These are phyloP conservation scores for Clepsis dumicolana DNA, from an alignment of 2,888 invertebrate species.

Conservation along the genomic window DNA sequence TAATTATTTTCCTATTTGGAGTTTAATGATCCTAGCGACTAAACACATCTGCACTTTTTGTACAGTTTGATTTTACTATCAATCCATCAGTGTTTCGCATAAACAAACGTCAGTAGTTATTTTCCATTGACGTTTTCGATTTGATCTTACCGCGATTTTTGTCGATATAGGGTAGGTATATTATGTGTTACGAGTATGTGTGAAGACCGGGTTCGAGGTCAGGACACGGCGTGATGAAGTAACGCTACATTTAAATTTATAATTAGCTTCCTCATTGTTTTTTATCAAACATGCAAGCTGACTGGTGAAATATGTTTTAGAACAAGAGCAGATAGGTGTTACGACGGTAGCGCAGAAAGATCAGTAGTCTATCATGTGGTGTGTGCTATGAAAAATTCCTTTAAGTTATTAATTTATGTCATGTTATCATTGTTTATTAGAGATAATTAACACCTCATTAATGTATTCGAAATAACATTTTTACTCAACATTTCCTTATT, in stretches of 20 bases:
- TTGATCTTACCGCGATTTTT: neutral
- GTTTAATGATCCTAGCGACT: constrained; percentile 12
- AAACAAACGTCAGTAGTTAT: constrained; percentile 29
- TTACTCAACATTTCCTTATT: neutral
- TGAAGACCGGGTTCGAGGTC: neutral
- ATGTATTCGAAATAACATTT: neutral
- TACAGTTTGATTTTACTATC: constrained; percentile 14
- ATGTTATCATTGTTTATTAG: too few species aligned
- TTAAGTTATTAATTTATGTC: too few species aligned
- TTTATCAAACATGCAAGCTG: neutral
- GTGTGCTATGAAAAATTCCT: neutral
- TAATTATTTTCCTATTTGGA: constrained; percentile 5
- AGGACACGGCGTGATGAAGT: neutral
- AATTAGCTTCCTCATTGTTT: neutral
- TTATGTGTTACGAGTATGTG: constrained; percentile 6
- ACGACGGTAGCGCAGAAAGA: neutral
- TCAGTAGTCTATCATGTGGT: neutral
- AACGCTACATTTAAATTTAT: constrained; percentile 1
- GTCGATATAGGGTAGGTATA: too few species aligned
- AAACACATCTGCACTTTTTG: neutral
- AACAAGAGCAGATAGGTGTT: neutral
- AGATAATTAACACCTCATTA: neutral
- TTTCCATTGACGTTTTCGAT: constrained; percentile 36
- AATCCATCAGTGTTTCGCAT: constrained; percentile 13
- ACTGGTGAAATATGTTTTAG: neutral